phyloP scores from a whole-genome alignment of 2,113 vertebrate species.

The Melospiza georgiana region DNA sequence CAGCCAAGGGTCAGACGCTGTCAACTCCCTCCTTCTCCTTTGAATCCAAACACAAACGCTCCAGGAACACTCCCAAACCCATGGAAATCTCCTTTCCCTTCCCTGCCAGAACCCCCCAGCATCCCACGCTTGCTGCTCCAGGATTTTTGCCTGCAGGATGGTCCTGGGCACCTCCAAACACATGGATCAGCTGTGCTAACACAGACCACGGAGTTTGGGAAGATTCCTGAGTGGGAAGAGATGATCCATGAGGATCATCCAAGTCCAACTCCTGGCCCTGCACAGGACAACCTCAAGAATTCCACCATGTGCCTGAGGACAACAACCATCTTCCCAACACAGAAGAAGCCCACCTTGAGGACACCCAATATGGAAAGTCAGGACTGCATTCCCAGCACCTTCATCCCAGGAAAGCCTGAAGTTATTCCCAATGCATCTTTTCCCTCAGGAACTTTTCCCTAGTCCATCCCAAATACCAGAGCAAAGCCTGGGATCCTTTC shows the following conservation, averaged over 20 bases:
- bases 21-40: constrained; percentile 52
- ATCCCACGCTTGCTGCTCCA: background rate
- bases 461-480: background rate
- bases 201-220: background rate
- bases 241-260: background rate
- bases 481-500: background rate
- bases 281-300: background rate
- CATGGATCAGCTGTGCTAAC: background rate
- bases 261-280: background rate
- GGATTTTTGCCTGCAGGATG: background rate
- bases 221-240: background rate
- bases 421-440: rapidly evolving
- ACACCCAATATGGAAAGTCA: rapidly evolving
- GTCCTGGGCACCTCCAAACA: background rate
- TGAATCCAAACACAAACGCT: constrained; percentile 45
- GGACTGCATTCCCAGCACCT: background rate
- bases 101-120: background rate
- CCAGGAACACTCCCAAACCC: constrained; percentile 1
- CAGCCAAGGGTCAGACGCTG: constrained; percentile 70
- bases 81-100: background rate
- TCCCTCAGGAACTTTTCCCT: background rate
- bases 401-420: rapidly evolving
- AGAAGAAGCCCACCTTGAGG: background rate
- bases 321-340: rapidly evolving
- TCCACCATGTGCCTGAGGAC: background rate